phyloP scores from a whole-genome alignment of 92 coral and sea anemone species.

The Zoanthus gigantus region DNA sequence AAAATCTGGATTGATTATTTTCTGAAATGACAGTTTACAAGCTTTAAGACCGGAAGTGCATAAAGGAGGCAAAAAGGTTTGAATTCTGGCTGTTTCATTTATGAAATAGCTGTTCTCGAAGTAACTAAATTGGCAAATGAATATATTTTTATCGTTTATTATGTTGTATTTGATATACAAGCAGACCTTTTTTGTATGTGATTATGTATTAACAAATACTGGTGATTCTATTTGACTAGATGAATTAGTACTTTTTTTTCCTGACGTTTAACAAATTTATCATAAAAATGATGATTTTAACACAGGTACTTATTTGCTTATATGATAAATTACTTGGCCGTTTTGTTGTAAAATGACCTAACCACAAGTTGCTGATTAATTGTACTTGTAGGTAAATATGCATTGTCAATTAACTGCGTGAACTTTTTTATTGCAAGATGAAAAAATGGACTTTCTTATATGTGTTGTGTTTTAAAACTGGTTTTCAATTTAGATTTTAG shows the following conservation, averaged over 20 bases:
- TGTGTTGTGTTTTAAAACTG: not conserved
- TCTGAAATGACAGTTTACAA: not conserved
- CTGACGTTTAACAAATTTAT: not conserved
- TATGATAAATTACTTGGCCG: too few species aligned
- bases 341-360: too few species aligned
- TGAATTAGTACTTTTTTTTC: not conserved
- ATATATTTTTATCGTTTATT: conserved; percentile 3
- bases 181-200: not conserved
- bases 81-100: not conserved
- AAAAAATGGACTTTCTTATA: not conserved
- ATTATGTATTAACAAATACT: not conserved
- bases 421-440: not conserved
- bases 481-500: not conserved
- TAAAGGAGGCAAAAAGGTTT: not conserved
- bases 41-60: conserved; percentile 29
- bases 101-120: conserved; percentile 6
- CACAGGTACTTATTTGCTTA: too few species aligned
- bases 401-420: too few species aligned
- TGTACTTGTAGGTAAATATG: too few species aligned
- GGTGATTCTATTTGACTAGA: not conserved
- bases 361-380: too few species aligned
- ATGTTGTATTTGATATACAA: not conserved
- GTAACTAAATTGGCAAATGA: conserved; percentile 29
- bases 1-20: not conserved
- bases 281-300: too few species aligned